phyloP scores from a whole-genome alignment of 2,888 invertebrate species.

The Tuta absoluta region DNA sequence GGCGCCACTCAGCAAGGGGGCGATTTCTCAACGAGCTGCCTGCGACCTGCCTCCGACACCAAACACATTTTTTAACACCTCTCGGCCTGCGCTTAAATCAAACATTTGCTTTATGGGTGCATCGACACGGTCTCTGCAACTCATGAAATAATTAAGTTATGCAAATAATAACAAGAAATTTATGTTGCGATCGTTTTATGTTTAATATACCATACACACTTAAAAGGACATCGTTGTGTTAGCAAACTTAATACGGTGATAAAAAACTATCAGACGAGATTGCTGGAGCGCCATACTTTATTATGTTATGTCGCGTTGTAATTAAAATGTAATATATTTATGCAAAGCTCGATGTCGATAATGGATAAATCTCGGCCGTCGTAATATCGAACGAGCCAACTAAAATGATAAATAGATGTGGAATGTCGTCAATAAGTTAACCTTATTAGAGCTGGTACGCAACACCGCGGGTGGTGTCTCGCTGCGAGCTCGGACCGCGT shows the following conservation, averaged over 20 bases:
- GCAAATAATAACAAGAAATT: constrained; percentile 19
- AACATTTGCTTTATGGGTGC: constrained; percentile 68
- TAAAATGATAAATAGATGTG: constrained; percentile 61
- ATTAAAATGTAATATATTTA: constrained; percentile 24
- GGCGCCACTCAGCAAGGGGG: constrained; percentile 73
- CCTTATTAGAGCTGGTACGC: constrained; percentile 61
- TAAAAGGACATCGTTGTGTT: background rate
- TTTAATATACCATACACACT: background rate
- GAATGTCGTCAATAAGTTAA: constrained; percentile 67
- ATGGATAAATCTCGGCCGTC: constrained; percentile 26
- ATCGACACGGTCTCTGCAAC: constrained; percentile 47
- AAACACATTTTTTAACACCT: constrained; percentile 81
- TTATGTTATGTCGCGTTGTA: background rate
- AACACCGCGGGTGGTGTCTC: constrained; percentile 51
- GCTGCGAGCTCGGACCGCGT: constrained; percentile 34
- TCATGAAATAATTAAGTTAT: constrained; percentile 32
- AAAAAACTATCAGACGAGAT: constrained; percentile 8
- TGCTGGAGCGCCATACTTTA: background rate
- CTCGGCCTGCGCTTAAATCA: constrained; percentile 67
- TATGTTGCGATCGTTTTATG: background rate
- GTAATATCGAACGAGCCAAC: constrained; percentile 36
- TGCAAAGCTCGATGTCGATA: constrained; percentile 25
- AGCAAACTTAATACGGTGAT: background rate
- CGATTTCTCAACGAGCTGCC: constrained; percentile 70
- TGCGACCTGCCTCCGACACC: constrained; percentile 62